Evolutionary conservation across 2,113 vertebrate genomes (phyloP), one percentile per base, ranked within the genome.

Genomic region (Nycticorax nycticorax): DNA sequence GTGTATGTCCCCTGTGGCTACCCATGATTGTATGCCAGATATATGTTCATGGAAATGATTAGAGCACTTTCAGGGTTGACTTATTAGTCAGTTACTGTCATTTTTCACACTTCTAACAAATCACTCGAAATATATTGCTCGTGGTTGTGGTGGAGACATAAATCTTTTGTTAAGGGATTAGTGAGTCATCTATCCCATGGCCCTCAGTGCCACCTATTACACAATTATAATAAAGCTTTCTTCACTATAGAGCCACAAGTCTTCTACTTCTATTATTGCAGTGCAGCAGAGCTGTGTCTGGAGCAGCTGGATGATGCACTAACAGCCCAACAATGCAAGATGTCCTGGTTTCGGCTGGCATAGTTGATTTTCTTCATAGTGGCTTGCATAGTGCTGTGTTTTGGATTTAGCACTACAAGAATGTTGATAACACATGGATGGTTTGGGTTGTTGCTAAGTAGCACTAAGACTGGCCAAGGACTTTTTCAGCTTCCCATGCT

Each of bases 121-220:
- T 85, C 60, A 27, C 50, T 69, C 1, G 0, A 71, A 82, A 62
- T 45, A 16, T 11, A n/a, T 66, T 62, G 33, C 55, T 90, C 12
- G 3, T 60, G 28, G 30, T 22, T 76, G 63, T 68, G 43, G 32
- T 56, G 66, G 69, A 81, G 56, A 41, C 9, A 37, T 52, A 74
- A 90, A 88, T 94, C 74, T 55, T 89, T 39, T 68, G 32, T 59
- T 85, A 88, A 69, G 82, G 62, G 45, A 39, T 64, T 14, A 68
- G 59, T 23, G 64, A 92, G 59, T 73, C 82, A 85, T 69, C 57
- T 63, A 3, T 76, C 59, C 43, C 55, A 10, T 41, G 59, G 53
- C 45, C 41, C 74, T 81, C 48, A 17, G 41, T 92, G 92, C 22
- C 69, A 72, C 48, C 48, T 68, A 71, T 79, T 72, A 62, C 27